Conservation (phyloP, 2,888 invertebrate genomes). For the Tenthredo distinguenda region DNA sequence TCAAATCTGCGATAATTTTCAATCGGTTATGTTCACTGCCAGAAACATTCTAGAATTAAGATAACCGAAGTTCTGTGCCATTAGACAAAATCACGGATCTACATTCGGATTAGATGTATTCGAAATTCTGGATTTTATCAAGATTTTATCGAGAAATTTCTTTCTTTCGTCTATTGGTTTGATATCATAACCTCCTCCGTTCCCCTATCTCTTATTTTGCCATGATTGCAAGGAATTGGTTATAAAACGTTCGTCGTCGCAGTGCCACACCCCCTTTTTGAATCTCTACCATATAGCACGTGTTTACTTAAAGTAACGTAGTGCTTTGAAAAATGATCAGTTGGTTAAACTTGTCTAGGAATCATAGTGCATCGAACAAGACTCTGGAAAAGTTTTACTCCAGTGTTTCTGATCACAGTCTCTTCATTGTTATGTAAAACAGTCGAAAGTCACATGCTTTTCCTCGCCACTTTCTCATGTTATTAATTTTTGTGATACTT, state of each 20-base stretch:
- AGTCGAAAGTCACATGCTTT: neutral
- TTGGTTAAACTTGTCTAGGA: neutral
- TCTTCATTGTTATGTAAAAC: neutral
- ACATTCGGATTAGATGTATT: too few species aligned
- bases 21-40: neutral
- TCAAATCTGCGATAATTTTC: neutral
- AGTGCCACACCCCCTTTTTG: conserved; percentile 49
- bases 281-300: conserved; percentile 3
- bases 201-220: neutral
- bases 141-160: neutral
- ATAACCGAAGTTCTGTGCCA: neutral
- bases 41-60: neutral
- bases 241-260: neutral
- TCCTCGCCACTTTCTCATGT: neutral
- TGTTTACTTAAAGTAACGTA: neutral
- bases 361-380: neutral
- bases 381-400: neutral
- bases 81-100: neutral
- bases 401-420: neutral
- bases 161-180: neutral
- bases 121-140: neutral
- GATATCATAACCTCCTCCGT: neutral
- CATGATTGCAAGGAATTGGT: neutral
- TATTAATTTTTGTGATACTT: neutral
- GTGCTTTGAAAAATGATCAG: neutral